Evolutionary conservation across 2,888 invertebrate genomes (phyloP).

Genomic region (Drosophila setosimentum): DNA sequence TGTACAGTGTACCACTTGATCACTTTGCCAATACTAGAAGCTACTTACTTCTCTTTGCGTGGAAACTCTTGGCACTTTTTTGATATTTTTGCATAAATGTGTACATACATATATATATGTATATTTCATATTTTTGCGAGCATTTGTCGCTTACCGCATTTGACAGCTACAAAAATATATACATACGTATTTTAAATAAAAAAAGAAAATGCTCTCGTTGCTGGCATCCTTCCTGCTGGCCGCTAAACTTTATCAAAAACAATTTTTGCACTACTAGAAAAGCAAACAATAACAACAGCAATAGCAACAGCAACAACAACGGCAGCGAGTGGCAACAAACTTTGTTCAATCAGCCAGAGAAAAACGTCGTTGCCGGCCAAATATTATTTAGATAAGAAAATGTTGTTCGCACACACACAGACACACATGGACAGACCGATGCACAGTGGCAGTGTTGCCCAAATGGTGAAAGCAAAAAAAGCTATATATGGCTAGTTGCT

Average conservation of each 20-base stretch:
- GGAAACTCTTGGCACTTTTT: background rate
- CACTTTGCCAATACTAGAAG: background rate
- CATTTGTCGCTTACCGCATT: conserved; percentile 36
- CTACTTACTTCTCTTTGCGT: background rate
- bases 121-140: conserved; percentile 31
- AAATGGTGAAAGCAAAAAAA: background rate
- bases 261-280: conserved; percentile 52
- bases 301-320: conserved; percentile 32
- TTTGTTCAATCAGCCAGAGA: conserved; percentile 76
- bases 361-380: conserved; percentile 65
- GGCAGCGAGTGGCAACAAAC: conserved; percentile 53
- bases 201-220: conserved; percentile 12
- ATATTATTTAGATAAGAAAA: conserved; percentile 81
- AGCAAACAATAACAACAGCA: conserved; percentile 42
- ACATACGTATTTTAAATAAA: conserved; percentile 13
- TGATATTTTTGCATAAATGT: background rate
- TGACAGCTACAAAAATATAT: conserved; percentile 34
- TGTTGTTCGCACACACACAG: conserved; percentile 50
- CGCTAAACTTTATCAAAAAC: conserved; percentile 54
- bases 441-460: background rate
- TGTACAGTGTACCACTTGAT: background rate
- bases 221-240: conserved; percentile 43
- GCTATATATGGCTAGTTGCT: background rate
- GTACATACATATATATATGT: background rate
- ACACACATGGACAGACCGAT: conserved; percentile 9